A percentile compares a stretch with the other conserved stretches of the same genome.
Conservation (phyloP, 2,888 invertebrate species). For the Cephus runcator region DNA sequence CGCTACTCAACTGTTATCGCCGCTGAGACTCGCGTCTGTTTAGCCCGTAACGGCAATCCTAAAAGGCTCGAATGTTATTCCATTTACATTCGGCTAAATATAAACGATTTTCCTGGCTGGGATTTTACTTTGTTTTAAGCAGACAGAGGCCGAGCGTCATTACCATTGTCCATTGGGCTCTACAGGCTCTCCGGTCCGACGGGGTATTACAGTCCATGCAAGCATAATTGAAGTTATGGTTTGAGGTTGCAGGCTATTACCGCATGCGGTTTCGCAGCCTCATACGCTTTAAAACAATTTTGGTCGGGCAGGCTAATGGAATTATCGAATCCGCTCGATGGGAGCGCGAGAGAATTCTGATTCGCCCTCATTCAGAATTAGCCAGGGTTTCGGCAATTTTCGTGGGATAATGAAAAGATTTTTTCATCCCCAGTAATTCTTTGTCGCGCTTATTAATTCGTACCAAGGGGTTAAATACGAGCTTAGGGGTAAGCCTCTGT, state of each 20-base stretch:
- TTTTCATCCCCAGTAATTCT: not conserved
- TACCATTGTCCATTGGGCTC: not conserved
- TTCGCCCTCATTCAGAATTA: not conserved
- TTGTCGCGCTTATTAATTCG: not conserved
- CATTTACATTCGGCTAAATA: not conserved
- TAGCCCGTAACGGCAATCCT: not conserved
- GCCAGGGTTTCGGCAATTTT: not conserved
- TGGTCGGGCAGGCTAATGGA: not conserved
- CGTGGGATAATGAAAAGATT: not conserved
- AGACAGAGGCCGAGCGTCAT: not conserved
- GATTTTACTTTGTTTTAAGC: not conserved
- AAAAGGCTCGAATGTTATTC: not conserved
- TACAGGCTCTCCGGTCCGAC: not conserved
- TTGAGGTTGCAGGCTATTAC: conserved; percentile 2
- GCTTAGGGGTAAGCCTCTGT: not conserved
- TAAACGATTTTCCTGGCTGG: not conserved
- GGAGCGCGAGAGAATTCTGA: not conserved
- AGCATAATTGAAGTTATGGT: conserved; percentile 4
- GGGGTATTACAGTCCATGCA: not conserved
- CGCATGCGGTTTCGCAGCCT: conserved; percentile 1
- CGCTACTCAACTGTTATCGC: not conserved
- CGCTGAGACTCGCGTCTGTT: not conserved
- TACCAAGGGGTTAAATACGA: not conserved
- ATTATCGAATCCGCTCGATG: not conserved
- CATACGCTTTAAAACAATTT: conserved; percentile 5